Evolutionary conservation across 2,888 invertebrate genomes (phyloP).

Genomic region (Tridacna crocea): DNA sequence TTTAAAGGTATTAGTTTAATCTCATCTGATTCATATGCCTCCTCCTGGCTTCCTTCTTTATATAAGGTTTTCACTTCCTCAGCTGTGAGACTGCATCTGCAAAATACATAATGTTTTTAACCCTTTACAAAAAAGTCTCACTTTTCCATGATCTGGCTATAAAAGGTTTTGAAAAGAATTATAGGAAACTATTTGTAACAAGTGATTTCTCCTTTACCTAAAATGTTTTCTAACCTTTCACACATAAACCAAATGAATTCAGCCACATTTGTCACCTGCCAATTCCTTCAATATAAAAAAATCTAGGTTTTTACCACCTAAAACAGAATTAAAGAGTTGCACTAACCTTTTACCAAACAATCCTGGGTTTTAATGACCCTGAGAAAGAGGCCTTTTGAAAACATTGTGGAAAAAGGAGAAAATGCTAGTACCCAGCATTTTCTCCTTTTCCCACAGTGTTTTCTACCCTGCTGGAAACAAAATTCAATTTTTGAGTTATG

Average conservation of each 20-base stretch:
- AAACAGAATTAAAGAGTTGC: not conserved
- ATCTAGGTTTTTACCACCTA: too few species aligned
- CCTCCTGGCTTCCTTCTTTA: constrained; percentile 78
- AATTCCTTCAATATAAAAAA: too few species aligned
- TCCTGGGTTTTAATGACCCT: too few species aligned
- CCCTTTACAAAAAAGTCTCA: not conserved
- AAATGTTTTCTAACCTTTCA: not conserved
- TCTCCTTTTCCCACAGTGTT: not conserved
- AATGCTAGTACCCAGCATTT: too few species aligned
- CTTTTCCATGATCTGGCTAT: not conserved
- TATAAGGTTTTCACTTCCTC: constrained; percentile 76
- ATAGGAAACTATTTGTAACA: not conserved
- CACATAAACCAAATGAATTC: too few species aligned
- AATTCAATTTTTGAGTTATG: too few species aligned
- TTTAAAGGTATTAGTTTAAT: constrained; percentile 74
- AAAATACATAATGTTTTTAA: not conserved
- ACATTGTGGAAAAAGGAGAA: not conserved
- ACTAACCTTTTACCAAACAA: too few species aligned
- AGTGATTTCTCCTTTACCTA: not conserved
- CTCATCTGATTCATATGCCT: constrained; percentile 82
- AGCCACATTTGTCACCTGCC: too few species aligned
- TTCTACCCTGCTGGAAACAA: too few species aligned
- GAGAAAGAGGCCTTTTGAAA: too few species aligned
- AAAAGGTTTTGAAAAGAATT: not conserved
- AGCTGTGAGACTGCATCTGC: constrained; percentile 77